phyloP scores from a whole-genome alignment of 2,113 vertebrate species.

The Anthoscopus minutus region DNA sequence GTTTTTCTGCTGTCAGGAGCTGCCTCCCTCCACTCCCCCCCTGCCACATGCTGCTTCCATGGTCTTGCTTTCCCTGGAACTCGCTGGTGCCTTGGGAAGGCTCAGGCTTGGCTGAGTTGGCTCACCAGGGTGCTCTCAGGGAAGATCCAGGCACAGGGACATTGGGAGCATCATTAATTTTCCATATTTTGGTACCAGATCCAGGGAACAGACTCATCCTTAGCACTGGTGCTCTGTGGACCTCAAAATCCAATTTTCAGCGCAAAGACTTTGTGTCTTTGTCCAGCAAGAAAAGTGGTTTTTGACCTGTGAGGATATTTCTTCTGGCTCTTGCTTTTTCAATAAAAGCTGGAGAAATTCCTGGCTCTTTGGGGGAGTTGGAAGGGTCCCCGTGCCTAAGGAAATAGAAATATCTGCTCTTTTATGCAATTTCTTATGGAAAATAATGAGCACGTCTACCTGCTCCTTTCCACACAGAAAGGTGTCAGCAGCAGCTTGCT shows the following conservation, averaged over 20 bases:
- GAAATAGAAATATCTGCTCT: not conserved
- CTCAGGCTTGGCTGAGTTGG: not conserved
- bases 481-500: conserved; percentile 24
- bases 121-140: not conserved
- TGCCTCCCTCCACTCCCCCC: not conserved
- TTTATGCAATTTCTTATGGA: not conserved
- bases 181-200: not conserved
- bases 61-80: not conserved
- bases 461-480: not conserved
- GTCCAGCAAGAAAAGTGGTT: not conserved
- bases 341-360: not conserved
- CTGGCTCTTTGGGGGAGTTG: not conserved
- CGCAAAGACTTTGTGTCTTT: not conserved
- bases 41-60: not conserved
- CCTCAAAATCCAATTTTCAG: not conserved
- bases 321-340: not conserved
- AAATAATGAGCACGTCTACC: not conserved
- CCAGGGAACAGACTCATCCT: not conserved
- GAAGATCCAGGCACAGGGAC: fast-evolving
- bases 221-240: not conserved
- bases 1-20: not conserved
- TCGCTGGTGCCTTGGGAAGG: not conserved
- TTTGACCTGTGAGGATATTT: not conserved
- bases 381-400: not conserved
- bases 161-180: not conserved